Evolutionary conservation across 2,888 invertebrate species (phyloP).

Genomic region (Drosophila kokeensis): DNA sequence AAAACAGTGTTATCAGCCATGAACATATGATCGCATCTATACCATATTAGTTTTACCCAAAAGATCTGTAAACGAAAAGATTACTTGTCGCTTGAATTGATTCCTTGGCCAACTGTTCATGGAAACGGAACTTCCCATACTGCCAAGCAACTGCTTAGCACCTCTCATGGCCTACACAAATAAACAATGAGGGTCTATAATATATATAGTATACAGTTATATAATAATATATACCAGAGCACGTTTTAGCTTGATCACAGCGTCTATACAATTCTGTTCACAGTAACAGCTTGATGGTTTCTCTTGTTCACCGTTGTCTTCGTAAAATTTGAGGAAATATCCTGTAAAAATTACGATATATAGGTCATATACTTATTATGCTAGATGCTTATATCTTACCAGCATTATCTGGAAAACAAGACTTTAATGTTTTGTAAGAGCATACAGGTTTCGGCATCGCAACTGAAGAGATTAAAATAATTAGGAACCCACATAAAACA

Average conservation of each 20-base stretch:
- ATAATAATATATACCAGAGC: slow-evolving; percentile 53
- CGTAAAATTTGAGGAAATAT: slow-evolving; percentile 64
- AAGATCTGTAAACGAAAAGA: slow-evolving; percentile 84
- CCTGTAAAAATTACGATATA: slow-evolving; percentile 23
- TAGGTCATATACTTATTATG: not conserved
- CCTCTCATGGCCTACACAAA: slow-evolving; percentile 60
- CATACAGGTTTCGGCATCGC: slow-evolving; percentile 79
- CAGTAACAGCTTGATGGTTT: slow-evolving; percentile 72
- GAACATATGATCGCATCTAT: not conserved
- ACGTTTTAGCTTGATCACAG: slow-evolving; percentile 66
- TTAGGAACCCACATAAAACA: not conserved
- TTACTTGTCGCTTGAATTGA: slow-evolving; percentile 81
- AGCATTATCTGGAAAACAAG: slow-evolving; percentile 76
- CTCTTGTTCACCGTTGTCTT: slow-evolving; percentile 23
- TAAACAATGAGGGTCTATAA: not conserved
- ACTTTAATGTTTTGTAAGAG: slow-evolving; percentile 71
- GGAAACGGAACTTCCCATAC: slow-evolving; percentile 67
- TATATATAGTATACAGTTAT: not conserved
- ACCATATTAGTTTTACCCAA: slow-evolving; percentile 68
- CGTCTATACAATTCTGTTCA: slow-evolving; percentile 81
- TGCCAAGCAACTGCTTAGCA: slow-evolving; percentile 72
- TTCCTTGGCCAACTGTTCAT: slow-evolving; percentile 74
- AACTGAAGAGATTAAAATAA: slow-evolving; percentile 53
- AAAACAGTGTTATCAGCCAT: not conserved
- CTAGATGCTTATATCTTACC: slow-evolving; percentile 48